A percentile compares a stretch with the other conserved stretches of the same genome.
Evolutionary conservation across 1,140 invertebrate genomes (phyloP).

Genomic region (Pteromalus puparum): DNA sequence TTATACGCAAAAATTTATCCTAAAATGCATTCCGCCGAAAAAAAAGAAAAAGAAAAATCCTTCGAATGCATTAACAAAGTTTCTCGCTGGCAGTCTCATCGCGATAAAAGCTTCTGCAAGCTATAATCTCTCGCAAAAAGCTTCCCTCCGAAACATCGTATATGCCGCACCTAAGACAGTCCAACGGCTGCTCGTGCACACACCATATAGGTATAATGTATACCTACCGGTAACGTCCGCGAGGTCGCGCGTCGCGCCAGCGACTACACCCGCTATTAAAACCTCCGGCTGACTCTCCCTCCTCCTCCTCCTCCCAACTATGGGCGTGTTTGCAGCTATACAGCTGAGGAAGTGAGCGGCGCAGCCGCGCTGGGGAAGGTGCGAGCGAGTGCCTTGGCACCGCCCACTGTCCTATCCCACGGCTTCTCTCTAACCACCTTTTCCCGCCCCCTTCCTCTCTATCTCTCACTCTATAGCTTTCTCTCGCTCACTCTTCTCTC

Average conservation of each 20-base stretch:
- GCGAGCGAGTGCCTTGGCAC: constrained; percentile 57
- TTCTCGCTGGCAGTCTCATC: background rate
- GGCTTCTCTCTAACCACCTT: constrained; percentile 59
- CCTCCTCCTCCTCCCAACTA: constrained; percentile 10
- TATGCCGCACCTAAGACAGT: background rate
- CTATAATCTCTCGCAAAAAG: background rate
- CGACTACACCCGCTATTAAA: constrained; percentile 43
- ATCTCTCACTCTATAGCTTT: background rate
- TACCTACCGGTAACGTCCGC: background rate
- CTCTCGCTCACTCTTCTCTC: background rate
- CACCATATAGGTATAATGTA: background rate
- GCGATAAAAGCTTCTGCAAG: background rate
- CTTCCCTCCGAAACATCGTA: background rate
- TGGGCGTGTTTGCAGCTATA: constrained; percentile 41
- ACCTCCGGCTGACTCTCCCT: background rate
- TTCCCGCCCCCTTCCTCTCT: constrained; percentile 24
- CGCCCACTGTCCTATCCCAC: constrained; percentile 70
- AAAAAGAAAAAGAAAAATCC: background rate
- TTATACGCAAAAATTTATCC: too few relatives aligned
- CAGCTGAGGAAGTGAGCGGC: constrained; percentile 1
- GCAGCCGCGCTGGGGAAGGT: constrained; percentile 53
- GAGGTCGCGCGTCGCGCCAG: constrained; percentile 28
- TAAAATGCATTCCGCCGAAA: too few relatives aligned
- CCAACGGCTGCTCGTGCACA: background rate
- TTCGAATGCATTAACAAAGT: background rate